These are phyloP conservation scores for Danio jaintianensis DNA, from an alignment of 2,797 vertebrate species.

Conservation along the genomic window DNA sequence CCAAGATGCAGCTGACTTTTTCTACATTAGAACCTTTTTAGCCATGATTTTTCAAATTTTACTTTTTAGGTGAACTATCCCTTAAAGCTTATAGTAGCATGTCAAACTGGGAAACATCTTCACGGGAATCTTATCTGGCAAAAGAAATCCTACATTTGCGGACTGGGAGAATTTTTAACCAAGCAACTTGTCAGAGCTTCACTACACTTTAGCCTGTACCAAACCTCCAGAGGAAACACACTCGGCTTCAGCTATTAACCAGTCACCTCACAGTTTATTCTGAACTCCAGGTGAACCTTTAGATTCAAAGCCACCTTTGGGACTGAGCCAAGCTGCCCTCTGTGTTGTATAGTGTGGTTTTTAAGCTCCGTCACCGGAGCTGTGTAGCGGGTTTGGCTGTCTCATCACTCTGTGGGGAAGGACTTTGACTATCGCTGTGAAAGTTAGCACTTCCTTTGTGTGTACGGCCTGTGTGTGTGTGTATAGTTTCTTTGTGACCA, in stretches of 20 bases:
- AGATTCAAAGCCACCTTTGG: conserved; percentile 43
- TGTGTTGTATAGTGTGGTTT: conserved; percentile 15
- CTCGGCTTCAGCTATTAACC: conserved; percentile 14
- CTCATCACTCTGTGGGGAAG: conserved; percentile 33
- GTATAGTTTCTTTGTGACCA: conserved; percentile 58
- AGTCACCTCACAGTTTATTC: conserved; percentile 16
- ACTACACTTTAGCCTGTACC: conserved; percentile 3
- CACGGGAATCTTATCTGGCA: neutral
- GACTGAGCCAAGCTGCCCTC: neutral
- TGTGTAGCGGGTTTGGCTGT: conserved; percentile 25
- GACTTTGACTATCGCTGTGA: conserved; percentile 37
- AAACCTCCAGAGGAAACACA: neutral
- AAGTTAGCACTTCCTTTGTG: conserved; percentile 33
- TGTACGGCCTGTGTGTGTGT: conserved; percentile 19
- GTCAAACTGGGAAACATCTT: neutral
- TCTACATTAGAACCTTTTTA: no score
- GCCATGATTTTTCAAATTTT: no score
- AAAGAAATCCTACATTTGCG: neutral
- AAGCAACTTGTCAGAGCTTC: neutral
- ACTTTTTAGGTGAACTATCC: no score
- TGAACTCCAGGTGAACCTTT: conserved; percentile 49
- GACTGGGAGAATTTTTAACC: neutral
- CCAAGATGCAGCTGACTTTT: no score
- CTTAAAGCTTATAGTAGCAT: neutral
- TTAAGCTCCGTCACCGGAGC: conserved; percentile 29